phyloP scores from a whole-genome alignment of 1,140 invertebrate genomes.

The Heliothis subflexa region DNA sequence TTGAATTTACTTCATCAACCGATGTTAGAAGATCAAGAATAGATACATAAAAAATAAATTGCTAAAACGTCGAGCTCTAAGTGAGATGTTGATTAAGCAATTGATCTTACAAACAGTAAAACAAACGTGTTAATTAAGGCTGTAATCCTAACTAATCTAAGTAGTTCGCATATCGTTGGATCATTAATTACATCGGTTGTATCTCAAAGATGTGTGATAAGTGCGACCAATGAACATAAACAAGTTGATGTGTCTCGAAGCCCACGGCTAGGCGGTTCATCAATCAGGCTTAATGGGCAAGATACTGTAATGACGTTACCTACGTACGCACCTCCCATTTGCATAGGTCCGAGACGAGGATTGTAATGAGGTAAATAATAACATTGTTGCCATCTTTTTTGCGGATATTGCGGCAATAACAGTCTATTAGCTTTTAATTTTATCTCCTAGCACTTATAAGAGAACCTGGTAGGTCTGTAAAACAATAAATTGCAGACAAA shows the following conservation, averaged over 20 bases:
- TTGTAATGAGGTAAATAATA: conserved; percentile 36
- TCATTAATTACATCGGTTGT: conserved; percentile 29
- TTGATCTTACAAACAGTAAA: conserved; percentile 30
- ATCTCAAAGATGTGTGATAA: conserved; percentile 44
- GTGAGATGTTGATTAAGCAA: conserved; percentile 18
- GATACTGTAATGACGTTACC: conserved; percentile 46
- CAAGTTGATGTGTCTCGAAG: conserved; percentile 41
- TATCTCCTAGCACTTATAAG: background rate
- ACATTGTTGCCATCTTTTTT: conserved; percentile 29
- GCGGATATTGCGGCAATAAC: conserved; percentile 26
- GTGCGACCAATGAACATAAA: conserved; percentile 36
- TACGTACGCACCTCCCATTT: conserved; percentile 7
- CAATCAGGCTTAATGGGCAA: conserved; percentile 47
- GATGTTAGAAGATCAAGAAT: background rate
- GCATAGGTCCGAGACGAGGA: conserved; percentile 31
- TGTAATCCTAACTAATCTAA: conserved; percentile 30
- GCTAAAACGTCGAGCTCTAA: background rate
- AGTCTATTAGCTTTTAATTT: conserved; percentile 16
- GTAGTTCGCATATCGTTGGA: conserved; percentile 24
- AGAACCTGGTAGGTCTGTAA: background rate
- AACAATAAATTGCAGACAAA: conserved; percentile 1
- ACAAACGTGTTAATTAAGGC: conserved; percentile 26
- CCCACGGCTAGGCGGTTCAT: conserved; percentile 41
- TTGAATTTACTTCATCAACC: conserved; percentile 6
- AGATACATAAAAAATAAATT: background rate